Percentiles rank a stretch among this genome's conserved stretches.
These are phyloP conservation scores for Brenthis ino DNA, from an alignment of 2,888 invertebrate species.

Conservation along the genomic window DNA sequence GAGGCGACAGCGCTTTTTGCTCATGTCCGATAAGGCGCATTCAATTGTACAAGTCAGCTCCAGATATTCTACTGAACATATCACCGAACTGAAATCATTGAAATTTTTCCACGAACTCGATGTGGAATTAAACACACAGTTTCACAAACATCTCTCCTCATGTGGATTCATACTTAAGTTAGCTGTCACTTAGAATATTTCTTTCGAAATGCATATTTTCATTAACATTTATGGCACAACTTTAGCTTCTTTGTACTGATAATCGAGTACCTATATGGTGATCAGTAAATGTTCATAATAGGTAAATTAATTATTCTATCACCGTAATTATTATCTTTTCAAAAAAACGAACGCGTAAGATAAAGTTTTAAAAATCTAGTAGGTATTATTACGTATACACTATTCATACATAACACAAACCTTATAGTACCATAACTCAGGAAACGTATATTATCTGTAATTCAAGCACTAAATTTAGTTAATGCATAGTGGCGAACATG, in stretches of 20 bases:
- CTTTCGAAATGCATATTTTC: too few relatives aligned
- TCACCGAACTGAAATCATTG: slow-evolving; percentile 18
- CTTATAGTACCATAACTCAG: slow-evolving; percentile 24
- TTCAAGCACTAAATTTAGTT: slow-evolving; percentile 43
- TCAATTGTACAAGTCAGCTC: slow-evolving; percentile 35
- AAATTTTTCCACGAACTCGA: not conserved
- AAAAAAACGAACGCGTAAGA: too few relatives aligned
- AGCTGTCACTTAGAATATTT: too few relatives aligned
- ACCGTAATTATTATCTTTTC: too few relatives aligned
- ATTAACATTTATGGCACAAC: too few relatives aligned
- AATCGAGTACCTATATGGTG: not conserved
- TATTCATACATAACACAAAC: not conserved
- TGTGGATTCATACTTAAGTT: too few relatives aligned
- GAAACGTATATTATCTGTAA: slow-evolving; percentile 34
- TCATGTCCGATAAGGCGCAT: slow-evolving; percentile 48
- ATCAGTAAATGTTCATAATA: too few relatives aligned
- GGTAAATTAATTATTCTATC: too few relatives aligned
- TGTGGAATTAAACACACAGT: too few relatives aligned
- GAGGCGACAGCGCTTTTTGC: slow-evolving; percentile 61
- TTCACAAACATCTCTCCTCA: too few relatives aligned
- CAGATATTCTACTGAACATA: slow-evolving; percentile 23
- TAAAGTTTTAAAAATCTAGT: too few relatives aligned
- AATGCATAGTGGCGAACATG: slow-evolving; percentile 50
- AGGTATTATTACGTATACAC: not conserved
- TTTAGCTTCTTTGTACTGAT: not conserved